Conservation (phyloP, 2,888 invertebrate genomes). For the Oasisia sp. region DNA sequence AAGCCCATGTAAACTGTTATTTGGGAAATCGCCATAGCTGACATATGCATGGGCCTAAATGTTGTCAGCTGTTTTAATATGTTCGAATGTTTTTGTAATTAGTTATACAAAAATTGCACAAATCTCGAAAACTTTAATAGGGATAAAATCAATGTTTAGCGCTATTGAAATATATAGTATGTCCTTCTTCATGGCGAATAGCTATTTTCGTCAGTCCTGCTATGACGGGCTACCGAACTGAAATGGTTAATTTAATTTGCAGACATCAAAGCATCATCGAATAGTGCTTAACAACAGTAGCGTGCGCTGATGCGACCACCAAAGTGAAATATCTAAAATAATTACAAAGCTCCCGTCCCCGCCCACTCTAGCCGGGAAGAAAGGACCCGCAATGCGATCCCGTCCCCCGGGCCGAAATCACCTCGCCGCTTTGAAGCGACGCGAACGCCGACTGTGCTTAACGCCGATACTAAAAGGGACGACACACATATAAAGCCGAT, state of each 20-base stretch:
- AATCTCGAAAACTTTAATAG: too few species aligned
- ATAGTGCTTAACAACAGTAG: neutral
- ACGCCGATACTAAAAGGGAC: neutral
- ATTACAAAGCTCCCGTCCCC: neutral
- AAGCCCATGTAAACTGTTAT: too few species aligned
- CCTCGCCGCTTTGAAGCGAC: neutral
- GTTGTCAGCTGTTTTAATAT: too few species aligned
- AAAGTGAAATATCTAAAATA: slow-evolving; percentile 17
- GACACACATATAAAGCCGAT: neutral
- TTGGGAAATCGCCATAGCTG: too few species aligned
- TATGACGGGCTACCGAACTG: too few species aligned
- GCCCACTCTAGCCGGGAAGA: neutral
- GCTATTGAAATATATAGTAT: too few species aligned
- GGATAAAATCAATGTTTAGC: too few species aligned
- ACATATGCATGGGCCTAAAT: too few species aligned
- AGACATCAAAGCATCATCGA: neutral
- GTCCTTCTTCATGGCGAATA: too few species aligned
- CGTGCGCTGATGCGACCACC: neutral
- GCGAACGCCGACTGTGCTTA: neutral
- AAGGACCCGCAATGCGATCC: neutral
- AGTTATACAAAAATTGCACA: too few species aligned
- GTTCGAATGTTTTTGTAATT: too few species aligned
- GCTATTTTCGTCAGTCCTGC: too few species aligned
- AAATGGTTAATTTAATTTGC: neutral
- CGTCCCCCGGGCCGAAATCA: neutral